These are phyloP conservation scores for Coregonus sp. DNA, from an alignment of 2,797 vertebrate species.

Conservation along the genomic window DNA sequence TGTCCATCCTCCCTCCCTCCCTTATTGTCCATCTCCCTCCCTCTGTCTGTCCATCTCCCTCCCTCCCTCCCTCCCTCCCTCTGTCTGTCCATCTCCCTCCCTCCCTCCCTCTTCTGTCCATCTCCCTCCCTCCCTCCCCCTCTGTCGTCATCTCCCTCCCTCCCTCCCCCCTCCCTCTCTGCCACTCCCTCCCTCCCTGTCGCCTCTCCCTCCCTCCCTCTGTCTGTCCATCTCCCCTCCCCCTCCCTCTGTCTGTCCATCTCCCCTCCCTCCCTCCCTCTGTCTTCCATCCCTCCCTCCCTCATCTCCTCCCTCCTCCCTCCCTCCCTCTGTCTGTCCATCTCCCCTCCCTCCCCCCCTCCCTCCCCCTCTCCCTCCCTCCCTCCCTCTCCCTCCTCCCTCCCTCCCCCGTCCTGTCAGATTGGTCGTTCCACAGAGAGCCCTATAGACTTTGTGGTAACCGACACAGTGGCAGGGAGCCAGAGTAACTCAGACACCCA, in stretches of 20 bases:
- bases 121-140: too few relatives aligned
- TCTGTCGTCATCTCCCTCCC: too few relatives aligned
- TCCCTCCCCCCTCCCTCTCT: too few relatives aligned
- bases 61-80: background rate
- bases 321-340: background rate
- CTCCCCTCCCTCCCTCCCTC: too few relatives aligned
- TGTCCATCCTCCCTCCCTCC: constrained; percentile 24
- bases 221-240: too few relatives aligned
- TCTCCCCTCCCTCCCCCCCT: background rate
- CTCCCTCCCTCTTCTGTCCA: too few relatives aligned
- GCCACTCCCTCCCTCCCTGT: background rate
- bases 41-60: background rate
- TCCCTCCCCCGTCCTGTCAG: constrained; percentile 73
- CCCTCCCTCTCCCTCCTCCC: too few relatives aligned
- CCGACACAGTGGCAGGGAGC: constrained; percentile 96
- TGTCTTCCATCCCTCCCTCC: too few relatives aligned
- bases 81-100: background rate
- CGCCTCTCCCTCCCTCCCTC: background rate
- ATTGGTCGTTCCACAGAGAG: constrained; percentile 97
- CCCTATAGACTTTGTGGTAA: constrained; percentile 98
- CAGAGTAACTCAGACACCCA: constrained; percentile 93
- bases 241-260: too few relatives aligned
- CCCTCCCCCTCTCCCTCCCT: background rate
- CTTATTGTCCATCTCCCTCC: background rate
- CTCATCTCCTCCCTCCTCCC: too few relatives aligned